Conservation (phyloP, 2,888 invertebrate genomes). For the Ligdia adustata region DNA sequence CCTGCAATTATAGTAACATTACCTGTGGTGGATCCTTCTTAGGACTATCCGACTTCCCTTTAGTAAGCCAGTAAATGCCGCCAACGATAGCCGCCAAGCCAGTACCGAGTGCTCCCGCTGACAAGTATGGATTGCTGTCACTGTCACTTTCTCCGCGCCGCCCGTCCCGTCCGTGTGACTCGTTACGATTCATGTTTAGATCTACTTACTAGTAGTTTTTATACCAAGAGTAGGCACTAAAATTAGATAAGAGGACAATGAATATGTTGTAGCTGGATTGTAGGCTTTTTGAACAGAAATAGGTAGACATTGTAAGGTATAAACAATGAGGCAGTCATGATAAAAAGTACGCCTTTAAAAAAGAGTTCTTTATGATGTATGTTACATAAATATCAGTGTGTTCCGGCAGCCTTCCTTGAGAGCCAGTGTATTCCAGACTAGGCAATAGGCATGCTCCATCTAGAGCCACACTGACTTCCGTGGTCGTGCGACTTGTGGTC, state of each 20-base stretch:
- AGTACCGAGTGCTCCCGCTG: constrained; percentile 5
- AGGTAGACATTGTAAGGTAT: too few species aligned
- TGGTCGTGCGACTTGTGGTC: too few species aligned
- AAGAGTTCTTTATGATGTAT: too few species aligned
- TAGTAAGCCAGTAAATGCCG: constrained; percentile 27
- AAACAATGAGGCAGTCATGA: too few species aligned
- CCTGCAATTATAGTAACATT: neutral
- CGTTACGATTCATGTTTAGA: constrained; percentile 17
- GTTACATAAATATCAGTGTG: too few species aligned
- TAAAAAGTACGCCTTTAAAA: too few species aligned
- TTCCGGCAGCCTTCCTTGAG: too few species aligned
- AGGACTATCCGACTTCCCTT: too few species aligned
- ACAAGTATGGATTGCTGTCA: neutral
- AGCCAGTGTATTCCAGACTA: too few species aligned
- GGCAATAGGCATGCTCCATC: too few species aligned
- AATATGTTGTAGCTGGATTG: too few species aligned
- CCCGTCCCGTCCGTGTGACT: neutral
- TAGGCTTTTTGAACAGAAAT: neutral
- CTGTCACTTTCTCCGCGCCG: constrained; percentile 1
- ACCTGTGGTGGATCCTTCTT: neutral
- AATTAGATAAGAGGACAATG: neutral
- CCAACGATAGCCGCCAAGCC: constrained; percentile 32
- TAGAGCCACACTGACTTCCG: too few species aligned
- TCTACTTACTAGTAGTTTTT: neutral
- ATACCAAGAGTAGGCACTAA: neutral